Conservation (phyloP, 2,888 invertebrate genomes). For the Platerodrilus igneus region DNA sequence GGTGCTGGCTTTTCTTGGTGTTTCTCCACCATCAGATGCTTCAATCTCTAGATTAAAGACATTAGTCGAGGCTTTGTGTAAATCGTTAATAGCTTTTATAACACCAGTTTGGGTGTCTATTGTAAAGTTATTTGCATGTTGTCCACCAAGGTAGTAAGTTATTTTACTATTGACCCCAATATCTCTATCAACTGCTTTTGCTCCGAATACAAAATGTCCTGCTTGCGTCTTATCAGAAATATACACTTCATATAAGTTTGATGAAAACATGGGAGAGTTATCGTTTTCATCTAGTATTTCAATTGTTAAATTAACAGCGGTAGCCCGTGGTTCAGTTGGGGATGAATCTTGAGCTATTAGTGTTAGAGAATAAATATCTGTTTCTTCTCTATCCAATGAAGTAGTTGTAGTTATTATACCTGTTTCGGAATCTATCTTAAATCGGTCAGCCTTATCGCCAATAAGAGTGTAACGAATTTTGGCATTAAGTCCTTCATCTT, state of each 20-base stretch:
- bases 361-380: constrained; percentile 70
- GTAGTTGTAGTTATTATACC: constrained; percentile 74
- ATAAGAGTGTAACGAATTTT: constrained; percentile 80
- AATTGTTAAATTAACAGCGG: constrained; percentile 79
- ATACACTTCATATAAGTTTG: constrained; percentile 70
- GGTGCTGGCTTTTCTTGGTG: constrained; percentile 66
- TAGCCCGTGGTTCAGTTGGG: constrained; percentile 75
- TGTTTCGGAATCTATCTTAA: constrained; percentile 71
- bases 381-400: constrained; percentile 75
- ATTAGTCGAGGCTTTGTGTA: constrained; percentile 56
- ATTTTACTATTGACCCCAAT: constrained; percentile 77
- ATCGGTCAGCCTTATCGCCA: constrained; percentile 77
- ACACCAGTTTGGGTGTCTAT: constrained; percentile 82
- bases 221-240: constrained; percentile 75
- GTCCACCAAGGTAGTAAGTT: constrained; percentile 70
- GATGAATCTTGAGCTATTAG: constrained; percentile 87
- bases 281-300: constrained; percentile 79
- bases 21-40: constrained; percentile 75
- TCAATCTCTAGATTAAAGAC: constrained; percentile 69
- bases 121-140: constrained; percentile 70
- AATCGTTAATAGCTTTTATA: constrained; percentile 69
- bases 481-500: constrained; percentile 79
- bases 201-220: constrained; percentile 87
- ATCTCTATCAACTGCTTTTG: constrained; percentile 80
- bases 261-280: constrained; percentile 74